Evolutionary conservation across 2,888 invertebrate genomes (phyloP).

Genomic region (Bruchidius siliquastri): DNA sequence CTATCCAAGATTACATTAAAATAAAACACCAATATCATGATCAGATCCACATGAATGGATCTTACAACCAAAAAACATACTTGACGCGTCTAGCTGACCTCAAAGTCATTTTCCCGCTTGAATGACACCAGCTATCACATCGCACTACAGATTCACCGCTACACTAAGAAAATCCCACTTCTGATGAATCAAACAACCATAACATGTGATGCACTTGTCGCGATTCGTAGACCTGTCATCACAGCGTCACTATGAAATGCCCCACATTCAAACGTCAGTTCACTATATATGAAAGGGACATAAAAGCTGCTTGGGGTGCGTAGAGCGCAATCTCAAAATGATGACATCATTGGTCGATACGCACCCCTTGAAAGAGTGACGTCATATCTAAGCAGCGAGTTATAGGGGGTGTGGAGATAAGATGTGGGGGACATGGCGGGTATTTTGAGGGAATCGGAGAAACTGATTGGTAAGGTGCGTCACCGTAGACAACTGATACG

Average conservation of each 20-base stretch:
- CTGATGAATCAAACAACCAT: neutral
- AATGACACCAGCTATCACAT: neutral
- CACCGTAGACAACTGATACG: neutral
- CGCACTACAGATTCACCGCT: neutral
- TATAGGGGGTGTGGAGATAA: neutral
- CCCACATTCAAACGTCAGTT: neutral
- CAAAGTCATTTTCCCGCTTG: neutral
- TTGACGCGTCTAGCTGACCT: neutral
- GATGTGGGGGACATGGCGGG: neutral
- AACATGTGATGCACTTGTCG: neutral
- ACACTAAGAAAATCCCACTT: neutral
- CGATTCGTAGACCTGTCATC: neutral
- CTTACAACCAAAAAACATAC: neutral
- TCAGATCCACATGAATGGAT: neutral
- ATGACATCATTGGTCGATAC: conserved; percentile 31
- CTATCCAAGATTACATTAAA: too few relatives aligned
- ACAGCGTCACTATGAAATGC: neutral
- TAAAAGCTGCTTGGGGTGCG: neutral
- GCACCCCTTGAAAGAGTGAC: conserved; percentile 23
- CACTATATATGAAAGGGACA: neutral
- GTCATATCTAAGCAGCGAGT: conserved; percentile 13
- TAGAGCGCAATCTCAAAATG: conserved; percentile 1
- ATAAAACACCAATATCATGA: too few relatives aligned
- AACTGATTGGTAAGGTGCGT: neutral
- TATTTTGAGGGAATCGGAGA: neutral